Evolutionary conservation across 2,797 vertebrate genomes (phyloP).

Genomic region (Otus scops): DNA sequence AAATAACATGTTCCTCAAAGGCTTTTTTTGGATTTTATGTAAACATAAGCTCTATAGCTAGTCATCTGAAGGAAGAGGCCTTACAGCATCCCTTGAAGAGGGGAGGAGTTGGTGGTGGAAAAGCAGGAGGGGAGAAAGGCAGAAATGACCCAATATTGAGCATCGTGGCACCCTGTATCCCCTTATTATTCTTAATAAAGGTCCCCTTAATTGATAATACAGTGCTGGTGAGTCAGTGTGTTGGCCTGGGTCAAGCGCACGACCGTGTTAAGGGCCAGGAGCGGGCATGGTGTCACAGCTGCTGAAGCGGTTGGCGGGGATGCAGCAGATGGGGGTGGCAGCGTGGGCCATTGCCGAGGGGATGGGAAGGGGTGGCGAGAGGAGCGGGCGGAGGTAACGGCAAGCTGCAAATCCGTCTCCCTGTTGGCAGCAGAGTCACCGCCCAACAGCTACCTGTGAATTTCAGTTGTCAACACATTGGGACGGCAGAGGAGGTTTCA

Average conservation of each 20-base stretch:
- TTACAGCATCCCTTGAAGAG: not conserved
- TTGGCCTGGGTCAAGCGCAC: too few relatives aligned
- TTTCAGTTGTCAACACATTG: not conserved
- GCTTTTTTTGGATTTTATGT: not conserved
- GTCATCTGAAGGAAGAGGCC: not conserved
- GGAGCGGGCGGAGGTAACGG: accelerated
- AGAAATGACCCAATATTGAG: not conserved
- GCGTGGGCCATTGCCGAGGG: not conserved
- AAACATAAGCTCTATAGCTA: not conserved
- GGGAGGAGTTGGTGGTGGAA: not conserved
- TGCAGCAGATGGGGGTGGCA: not conserved
- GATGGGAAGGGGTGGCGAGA: not conserved
- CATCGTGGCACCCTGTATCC: not conserved
- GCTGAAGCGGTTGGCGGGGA: accelerated
- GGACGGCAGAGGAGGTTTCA: not conserved
- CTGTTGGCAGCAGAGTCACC: not conserved
- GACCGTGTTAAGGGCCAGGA: accelerated
- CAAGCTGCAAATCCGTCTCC: not conserved
- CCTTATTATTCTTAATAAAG: not conserved
- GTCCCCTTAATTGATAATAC: not conserved
- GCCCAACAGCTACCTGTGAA: not conserved
- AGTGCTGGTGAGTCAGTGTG: not conserved
- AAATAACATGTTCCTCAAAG: not conserved
- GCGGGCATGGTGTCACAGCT: not conserved
- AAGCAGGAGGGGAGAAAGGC: not conserved